Evolutionary conservation across 1,140 invertebrate genomes (phyloP).

Genomic region (Bicyclus anynana): DNA sequence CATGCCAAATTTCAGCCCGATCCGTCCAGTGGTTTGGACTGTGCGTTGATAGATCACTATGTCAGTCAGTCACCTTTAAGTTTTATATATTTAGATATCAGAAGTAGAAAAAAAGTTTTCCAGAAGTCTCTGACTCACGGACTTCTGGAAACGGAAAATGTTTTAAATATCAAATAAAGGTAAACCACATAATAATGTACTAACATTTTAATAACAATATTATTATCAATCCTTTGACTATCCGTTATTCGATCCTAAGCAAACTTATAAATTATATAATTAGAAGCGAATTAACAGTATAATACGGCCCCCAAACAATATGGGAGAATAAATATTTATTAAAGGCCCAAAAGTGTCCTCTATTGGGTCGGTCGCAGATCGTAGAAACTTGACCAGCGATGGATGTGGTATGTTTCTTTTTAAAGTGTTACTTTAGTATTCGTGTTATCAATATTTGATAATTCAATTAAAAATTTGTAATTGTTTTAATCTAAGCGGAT

Average conservation of each 20-base stretch:
- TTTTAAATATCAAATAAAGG: too few relatives aligned
- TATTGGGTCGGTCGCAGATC: slow-evolving; percentile 43
- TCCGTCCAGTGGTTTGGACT: too few relatives aligned
- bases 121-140: too few relatives aligned
- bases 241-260: slow-evolving; percentile 36
- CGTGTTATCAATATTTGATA: not conserved
- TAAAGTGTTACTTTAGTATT: not conserved
- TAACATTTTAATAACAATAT: not conserved
- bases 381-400: slow-evolving; percentile 29
- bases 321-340: slow-evolving; percentile 68
- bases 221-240: slow-evolving; percentile 2
- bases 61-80: too few relatives aligned
- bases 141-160: too few relatives aligned
- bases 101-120: too few relatives aligned
- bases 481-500: too few relatives aligned
- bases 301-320: slow-evolving; percentile 50
- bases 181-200: not conserved
- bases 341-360: slow-evolving; percentile 56
- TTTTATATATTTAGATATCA: too few relatives aligned
- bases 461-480: too few relatives aligned
- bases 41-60: too few relatives aligned
- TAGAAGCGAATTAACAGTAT: slow-evolving; percentile 50
- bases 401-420: slow-evolving; percentile 27
- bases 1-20: too few relatives aligned
- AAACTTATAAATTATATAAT: slow-evolving; percentile 61